These are phyloP conservation scores for Girardinus metallicus DNA, from an alignment of 2,797 vertebrate species.

Conservation along the genomic window DNA sequence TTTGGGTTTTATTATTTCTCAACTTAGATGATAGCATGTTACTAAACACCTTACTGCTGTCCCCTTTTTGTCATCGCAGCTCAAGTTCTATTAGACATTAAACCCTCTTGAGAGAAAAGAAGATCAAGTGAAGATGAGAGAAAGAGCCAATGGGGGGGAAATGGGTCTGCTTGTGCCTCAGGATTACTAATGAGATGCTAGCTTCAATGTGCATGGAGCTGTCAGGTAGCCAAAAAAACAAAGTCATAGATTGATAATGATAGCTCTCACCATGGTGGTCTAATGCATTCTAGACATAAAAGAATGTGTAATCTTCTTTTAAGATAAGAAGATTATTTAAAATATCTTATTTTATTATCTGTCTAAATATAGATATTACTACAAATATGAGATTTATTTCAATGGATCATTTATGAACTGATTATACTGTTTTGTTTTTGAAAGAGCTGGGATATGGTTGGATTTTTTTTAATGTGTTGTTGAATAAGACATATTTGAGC, in stretches of 20 bases:
- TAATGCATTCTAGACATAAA: background rate
- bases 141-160: constrained; percentile 14
- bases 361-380: background rate
- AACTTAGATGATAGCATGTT: constrained; percentile 23
- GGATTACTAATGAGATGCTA: constrained; percentile 57
- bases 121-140: constrained; percentile 41
- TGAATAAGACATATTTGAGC: background rate
- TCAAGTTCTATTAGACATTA: constrained; percentile 24
- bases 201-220: constrained; percentile 15
- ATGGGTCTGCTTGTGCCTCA: constrained; percentile 37
- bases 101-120: constrained; percentile 49
- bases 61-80: constrained; percentile 15
- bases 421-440: background rate
- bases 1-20: constrained; percentile 5
- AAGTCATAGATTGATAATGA: constrained; percentile 21
- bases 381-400: background rate
- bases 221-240: constrained; percentile 24
- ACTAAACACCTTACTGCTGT: constrained; percentile 22
- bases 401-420: background rate
- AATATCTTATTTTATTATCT: background rate
- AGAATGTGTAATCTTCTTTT: background rate
- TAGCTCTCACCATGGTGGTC: constrained; percentile 4
- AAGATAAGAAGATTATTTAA: too few relatives aligned
- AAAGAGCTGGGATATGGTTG: background rate
- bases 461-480: background rate